phyloP scores from a whole-genome alignment of 2,113 vertebrate genomes.

The Ameiurus melas region DNA sequence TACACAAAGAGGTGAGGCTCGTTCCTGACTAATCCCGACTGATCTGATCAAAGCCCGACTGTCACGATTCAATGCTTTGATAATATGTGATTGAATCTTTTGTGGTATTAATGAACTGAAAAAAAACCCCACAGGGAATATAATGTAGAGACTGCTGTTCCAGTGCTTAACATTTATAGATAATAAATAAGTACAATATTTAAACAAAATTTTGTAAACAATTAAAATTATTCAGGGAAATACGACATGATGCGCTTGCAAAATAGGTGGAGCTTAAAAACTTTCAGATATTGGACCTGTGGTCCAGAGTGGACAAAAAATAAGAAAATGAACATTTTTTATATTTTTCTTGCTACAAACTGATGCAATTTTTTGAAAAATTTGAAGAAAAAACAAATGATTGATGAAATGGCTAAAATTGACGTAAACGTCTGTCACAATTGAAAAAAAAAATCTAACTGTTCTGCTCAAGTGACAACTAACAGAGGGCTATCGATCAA shows the following conservation, averaged over 20 bases:
- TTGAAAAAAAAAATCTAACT: background rate
- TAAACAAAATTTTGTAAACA: background rate
- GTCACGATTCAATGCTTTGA: background rate
- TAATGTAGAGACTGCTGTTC: background rate
- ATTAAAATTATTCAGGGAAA: background rate
- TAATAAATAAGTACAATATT: background rate
- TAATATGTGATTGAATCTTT: background rate
- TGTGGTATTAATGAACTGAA: background rate
- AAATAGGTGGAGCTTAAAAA: background rate
- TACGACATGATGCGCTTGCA: background rate
- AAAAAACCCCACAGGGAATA: background rate
- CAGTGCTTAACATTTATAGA: background rate
- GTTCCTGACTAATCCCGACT: background rate
- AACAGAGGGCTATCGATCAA: background rate
- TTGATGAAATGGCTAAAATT: background rate
- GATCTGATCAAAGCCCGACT: conserved; percentile 2
- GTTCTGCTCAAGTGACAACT: background rate
- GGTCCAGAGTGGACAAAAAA: background rate
- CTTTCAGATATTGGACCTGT: background rate
- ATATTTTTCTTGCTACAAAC: background rate
- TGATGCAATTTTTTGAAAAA: background rate
- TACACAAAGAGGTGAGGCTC: background rate
- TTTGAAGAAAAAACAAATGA: too few species aligned
- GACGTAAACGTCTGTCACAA: background rate
- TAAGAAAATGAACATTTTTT: background rate